Conservation (phyloP, 1,140 invertebrate genomes). For the Bombus consobrinus region DNA sequence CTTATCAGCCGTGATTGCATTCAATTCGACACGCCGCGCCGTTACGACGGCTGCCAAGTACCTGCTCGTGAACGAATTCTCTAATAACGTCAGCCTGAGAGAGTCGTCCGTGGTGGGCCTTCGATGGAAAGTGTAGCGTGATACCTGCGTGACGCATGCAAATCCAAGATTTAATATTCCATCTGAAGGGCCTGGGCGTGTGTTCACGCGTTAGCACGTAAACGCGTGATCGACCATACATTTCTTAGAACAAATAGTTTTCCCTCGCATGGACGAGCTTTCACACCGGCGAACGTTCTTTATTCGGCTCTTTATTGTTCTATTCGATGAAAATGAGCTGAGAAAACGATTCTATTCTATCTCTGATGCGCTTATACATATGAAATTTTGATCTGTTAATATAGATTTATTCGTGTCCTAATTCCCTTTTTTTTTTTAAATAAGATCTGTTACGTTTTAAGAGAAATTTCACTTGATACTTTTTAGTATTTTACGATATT, state of each 20-base stretch:
- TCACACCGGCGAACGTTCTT: conserved; percentile 7
- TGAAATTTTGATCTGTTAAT: background rate
- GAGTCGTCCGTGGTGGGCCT: background rate
- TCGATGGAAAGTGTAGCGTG: background rate
- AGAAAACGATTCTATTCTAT: background rate
- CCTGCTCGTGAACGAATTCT: conserved; percentile 45
- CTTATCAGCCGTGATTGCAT: conserved; percentile 50
- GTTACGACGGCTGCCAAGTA: conserved; percentile 41
- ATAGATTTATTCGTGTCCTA: too few species aligned
- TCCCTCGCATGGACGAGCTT: background rate
- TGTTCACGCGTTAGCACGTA: conserved; percentile 36
- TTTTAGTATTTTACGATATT: too few species aligned
- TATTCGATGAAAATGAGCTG: background rate
- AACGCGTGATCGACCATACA: conserved; percentile 17
- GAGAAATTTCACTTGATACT: too few species aligned
- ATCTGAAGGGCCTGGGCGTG: conserved; percentile 15
- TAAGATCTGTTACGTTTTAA: too few species aligned
- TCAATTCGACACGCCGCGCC: conserved; percentile 27
- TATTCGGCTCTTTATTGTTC: background rate
- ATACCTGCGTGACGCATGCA: conserved; percentile 7
- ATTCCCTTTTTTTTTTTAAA: too few species aligned
- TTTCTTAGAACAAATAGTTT: conserved; percentile 41
- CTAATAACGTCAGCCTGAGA: conserved; percentile 9
- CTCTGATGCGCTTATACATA: accelerated
- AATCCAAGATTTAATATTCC: conserved; percentile 40